phyloP scores from a whole-genome alignment of 2,797 vertebrate genomes.

The Eospalax fontanierii region DNA sequence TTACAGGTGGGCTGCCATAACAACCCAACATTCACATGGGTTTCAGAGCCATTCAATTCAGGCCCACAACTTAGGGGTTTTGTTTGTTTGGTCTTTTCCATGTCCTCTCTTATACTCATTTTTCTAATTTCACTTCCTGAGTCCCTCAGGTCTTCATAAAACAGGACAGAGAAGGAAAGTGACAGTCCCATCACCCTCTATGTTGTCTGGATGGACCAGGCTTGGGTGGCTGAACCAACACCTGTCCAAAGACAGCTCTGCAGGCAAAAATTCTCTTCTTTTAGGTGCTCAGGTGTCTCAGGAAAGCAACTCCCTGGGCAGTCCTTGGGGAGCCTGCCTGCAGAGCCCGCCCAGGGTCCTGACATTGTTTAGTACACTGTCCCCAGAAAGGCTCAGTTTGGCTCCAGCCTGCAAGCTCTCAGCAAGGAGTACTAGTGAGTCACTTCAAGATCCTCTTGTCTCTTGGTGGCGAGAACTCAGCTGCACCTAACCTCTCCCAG shows the following conservation, averaged over 20 bases:
- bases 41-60: background rate
- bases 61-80: background rate
- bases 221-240: background rate
- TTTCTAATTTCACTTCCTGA: conserved; percentile 46
- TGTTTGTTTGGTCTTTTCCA: background rate
- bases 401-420: background rate
- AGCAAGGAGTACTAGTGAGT: background rate
- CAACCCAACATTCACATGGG: background rate
- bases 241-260: background rate
- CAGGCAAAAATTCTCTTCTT: background rate
- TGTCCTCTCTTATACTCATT: background rate
- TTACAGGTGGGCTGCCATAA: background rate
- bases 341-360: background rate
- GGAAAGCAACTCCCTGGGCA: conserved; percentile 65
- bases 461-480: too few relatives aligned
- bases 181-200: background rate
- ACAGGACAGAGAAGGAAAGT: background rate
- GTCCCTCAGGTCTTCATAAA: background rate
- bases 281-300: conserved; percentile 59
- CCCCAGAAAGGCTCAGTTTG: background rate
- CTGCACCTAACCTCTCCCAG: background rate
- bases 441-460: background rate
- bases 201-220: background rate
- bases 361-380: background rate
- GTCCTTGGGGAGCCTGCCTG: background rate